Evolutionary conservation across 2,888 invertebrate species (phyloP).

Genomic region (Odontomyia ornata): DNA sequence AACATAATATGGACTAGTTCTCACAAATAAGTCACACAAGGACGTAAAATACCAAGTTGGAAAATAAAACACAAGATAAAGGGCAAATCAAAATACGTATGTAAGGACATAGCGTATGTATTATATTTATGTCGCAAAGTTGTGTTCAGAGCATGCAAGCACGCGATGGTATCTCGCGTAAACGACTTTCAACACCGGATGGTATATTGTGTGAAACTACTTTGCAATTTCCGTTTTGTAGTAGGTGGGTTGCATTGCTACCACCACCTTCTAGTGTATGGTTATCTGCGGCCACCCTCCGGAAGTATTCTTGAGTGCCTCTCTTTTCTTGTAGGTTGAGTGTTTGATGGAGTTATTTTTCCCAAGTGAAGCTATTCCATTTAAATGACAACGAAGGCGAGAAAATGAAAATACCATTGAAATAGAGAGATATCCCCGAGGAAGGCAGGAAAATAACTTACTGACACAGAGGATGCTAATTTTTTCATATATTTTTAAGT

Average conservation of each 20-base stretch:
- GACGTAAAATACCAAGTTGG: background rate
- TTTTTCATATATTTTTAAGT: slow-evolving; percentile 20
- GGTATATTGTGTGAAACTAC: slow-evolving; percentile 47
- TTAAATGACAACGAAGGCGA: slow-evolving; percentile 19
- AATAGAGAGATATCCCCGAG: background rate
- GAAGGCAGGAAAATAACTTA: background rate
- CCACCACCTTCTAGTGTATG: slow-evolving; percentile 2
- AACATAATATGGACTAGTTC: too few species aligned
- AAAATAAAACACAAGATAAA: background rate
- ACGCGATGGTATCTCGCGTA: slow-evolving; percentile 48
- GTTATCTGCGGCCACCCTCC: slow-evolving; percentile 27
- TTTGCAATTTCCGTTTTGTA: slow-evolving; percentile 46
- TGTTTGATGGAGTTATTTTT: slow-evolving; percentile 37
- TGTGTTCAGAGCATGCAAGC: slow-evolving; percentile 30
- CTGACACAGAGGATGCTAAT: slow-evolving; percentile 27
- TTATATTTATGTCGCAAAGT: background rate
- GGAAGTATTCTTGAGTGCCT: slow-evolving; percentile 47
- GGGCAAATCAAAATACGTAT: background rate
- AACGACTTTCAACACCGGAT: slow-evolving; percentile 46
- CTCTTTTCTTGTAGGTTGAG: slow-evolving; percentile 27
- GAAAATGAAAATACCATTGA: slow-evolving; percentile 27
- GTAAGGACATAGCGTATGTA: background rate
- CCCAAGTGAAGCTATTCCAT: slow-evolving; percentile 26
- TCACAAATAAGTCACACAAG: too few species aligned
- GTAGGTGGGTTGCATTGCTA: slow-evolving; percentile 25